Conservation (phyloP, 2,797 vertebrate species). For the Scolopax rusticola region DNA sequence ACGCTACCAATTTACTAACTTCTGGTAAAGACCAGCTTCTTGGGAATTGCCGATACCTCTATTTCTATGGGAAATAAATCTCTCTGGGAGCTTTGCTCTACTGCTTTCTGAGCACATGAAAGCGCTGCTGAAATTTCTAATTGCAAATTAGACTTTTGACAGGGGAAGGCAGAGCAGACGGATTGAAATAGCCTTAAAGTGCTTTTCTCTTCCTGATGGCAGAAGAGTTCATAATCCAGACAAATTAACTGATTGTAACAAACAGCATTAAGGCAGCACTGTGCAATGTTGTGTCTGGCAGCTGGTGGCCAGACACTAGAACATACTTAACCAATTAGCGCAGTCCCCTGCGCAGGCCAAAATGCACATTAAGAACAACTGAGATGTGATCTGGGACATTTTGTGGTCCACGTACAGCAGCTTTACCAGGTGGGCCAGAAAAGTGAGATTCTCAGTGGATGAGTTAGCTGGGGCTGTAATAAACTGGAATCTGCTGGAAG, state of each 20-base stretch:
- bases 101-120: slow-evolving; percentile 35
- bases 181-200: slow-evolving; percentile 62
- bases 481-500: slow-evolving; percentile 29
- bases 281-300: slow-evolving; percentile 38
- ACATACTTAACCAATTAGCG: slow-evolving; percentile 63
- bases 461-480: slow-evolving; percentile 15
- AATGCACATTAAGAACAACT: slow-evolving; percentile 50
- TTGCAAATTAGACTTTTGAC: slow-evolving; percentile 62
- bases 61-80: slow-evolving; percentile 47
- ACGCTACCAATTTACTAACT: slow-evolving; percentile 43
- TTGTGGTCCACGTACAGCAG: slow-evolving; percentile 17
- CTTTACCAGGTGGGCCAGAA: slow-evolving; percentile 52
- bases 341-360: not conserved
- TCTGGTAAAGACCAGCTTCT: slow-evolving; percentile 28
- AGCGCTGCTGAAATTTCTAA: slow-evolving; percentile 54
- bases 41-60: slow-evolving; percentile 45
- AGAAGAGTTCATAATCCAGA: slow-evolving; percentile 58
- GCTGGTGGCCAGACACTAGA: slow-evolving; percentile 59
- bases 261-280: slow-evolving; percentile 38
- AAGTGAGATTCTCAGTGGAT: slow-evolving; percentile 45
- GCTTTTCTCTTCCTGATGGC: slow-evolving; percentile 31
- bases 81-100: slow-evolving; percentile 38
- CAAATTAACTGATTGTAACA: slow-evolving; percentile 53
- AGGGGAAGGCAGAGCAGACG: slow-evolving; percentile 36
- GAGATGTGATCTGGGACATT: slow-evolving; percentile 45